Conservation (phyloP, 2,888 invertebrate genomes). For the Girardia tigrina region DNA sequence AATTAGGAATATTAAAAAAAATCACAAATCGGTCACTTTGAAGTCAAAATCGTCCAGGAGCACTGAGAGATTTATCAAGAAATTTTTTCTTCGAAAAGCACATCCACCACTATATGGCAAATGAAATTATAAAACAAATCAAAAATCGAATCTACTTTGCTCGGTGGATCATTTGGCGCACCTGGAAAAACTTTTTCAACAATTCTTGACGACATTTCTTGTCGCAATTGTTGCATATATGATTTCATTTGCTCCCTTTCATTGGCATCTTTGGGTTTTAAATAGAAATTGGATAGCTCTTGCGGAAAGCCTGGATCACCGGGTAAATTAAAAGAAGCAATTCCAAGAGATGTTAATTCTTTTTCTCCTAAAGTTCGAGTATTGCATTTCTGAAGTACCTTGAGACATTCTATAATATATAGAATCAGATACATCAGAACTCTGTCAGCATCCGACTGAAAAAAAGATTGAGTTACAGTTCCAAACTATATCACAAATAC, state of each 20-base stretch:
- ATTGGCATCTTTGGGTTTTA: slow-evolving; percentile 63
- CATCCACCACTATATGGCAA: slow-evolving; percentile 71
- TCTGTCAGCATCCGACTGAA: slow-evolving; percentile 82
- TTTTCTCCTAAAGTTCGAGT: slow-evolving; percentile 58
- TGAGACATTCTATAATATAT: slow-evolving; percentile 90
- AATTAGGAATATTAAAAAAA: neutral
- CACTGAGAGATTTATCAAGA: slow-evolving; percentile 91
- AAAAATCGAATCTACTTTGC: slow-evolving; percentile 55
- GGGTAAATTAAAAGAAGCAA: slow-evolving; percentile 78
- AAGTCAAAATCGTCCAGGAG: slow-evolving; percentile 58
- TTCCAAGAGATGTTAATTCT: slow-evolving; percentile 88
- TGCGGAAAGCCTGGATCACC: slow-evolving; percentile 78
- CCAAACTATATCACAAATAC: too few relatives aligned
- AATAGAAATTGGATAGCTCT: slow-evolving; percentile 74
- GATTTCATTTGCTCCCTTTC: slow-evolving; percentile 81
- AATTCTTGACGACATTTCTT: slow-evolving; percentile 79
- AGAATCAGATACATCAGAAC: slow-evolving; percentile 89
- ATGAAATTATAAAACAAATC: neutral
- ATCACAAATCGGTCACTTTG: neutral
- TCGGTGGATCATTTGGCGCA: slow-evolving; percentile 72
- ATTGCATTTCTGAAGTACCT: slow-evolving; percentile 66
- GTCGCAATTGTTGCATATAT: slow-evolving; percentile 80
- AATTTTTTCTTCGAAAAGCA: slow-evolving; percentile 98
- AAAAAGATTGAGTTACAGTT: too few relatives aligned
- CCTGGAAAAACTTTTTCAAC: slow-evolving; percentile 69